Conservation (phyloP, 2,113 vertebrate genomes). For the Nyctibius bracteatus region DNA sequence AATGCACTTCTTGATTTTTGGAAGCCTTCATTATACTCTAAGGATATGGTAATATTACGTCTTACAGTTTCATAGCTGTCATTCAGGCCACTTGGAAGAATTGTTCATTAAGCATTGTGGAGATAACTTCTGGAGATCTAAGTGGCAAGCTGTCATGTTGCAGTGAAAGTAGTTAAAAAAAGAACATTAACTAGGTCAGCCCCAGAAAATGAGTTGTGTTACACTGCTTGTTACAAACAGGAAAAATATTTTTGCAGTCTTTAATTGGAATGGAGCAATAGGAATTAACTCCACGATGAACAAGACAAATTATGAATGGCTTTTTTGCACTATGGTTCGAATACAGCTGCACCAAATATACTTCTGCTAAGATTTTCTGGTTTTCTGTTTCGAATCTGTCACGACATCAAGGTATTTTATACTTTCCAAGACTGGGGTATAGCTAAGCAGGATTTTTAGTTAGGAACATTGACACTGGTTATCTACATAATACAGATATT, state of each 20-base stretch:
- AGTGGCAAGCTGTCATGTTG: constrained; percentile 30
- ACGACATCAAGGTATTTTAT: background rate
- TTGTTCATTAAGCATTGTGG: constrained; percentile 38
- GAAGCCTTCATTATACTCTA: constrained; percentile 20
- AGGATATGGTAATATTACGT: constrained; percentile 17
- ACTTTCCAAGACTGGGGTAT: background rate
- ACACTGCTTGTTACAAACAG: background rate
- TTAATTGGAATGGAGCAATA: background rate
- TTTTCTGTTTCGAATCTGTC: background rate
- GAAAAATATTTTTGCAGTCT: background rate
- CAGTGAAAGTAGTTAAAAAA: constrained; percentile 35
- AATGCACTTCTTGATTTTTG: constrained; percentile 34
- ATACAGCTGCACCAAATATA: background rate
- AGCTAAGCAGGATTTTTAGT: background rate
- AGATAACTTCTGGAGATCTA: constrained; percentile 45
- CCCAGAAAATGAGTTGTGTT: background rate
- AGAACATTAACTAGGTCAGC: constrained; percentile 40
- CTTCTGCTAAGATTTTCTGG: background rate
- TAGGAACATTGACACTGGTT: background rate
- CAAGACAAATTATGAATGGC: background rate
- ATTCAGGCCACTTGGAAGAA: constrained; percentile 34
- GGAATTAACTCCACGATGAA: background rate
- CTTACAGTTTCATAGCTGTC: constrained; percentile 17
- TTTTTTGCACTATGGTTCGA: background rate
- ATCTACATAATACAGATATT: background rate